Conservation (phyloP, 2,888 invertebrate species). For the Caenorhabditis becei region DNA sequence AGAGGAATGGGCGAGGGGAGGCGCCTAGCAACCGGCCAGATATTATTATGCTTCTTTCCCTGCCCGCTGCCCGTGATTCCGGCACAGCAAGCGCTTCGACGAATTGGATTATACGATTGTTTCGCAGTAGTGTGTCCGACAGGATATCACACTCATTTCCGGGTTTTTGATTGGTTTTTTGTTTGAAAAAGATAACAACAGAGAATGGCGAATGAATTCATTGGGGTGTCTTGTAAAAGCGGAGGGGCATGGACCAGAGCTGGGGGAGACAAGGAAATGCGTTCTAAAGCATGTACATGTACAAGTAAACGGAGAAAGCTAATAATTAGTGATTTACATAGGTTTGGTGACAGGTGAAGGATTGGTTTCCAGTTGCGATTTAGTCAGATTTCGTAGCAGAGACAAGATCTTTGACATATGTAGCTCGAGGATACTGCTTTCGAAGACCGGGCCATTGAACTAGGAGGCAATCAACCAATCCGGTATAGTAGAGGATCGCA, state of each 20-base stretch:
- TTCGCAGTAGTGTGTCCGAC: constrained; percentile 17
- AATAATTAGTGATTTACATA: not conserved
- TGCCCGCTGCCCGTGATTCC: constrained; percentile 20
- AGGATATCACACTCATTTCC: constrained; percentile 29
- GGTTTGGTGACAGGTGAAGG: not conserved
- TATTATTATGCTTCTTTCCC: constrained; percentile 52
- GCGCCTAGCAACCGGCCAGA: constrained; percentile 52
- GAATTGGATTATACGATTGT: constrained; percentile 57
- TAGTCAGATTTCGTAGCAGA: not conserved
- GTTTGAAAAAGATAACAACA: not conserved
- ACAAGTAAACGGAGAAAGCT: constrained; percentile 7
- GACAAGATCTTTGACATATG: constrained; percentile 53
- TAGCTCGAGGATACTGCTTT: constrained; percentile 85
- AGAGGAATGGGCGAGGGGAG: constrained; percentile 39
- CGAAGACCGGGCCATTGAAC: constrained; percentile 94
- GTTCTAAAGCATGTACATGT: constrained; percentile 30
- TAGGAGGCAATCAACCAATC: constrained; percentile 89
- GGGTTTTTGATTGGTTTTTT: constrained; percentile 41
- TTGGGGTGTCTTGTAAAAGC: not conserved
- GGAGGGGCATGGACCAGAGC: constrained; percentile 8
- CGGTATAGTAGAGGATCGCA: constrained; percentile 88
- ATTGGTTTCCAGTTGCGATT: not conserved
- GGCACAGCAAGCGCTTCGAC: constrained; percentile 1
- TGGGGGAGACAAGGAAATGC: constrained; percentile 8
- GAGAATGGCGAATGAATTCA: not conserved